Evolutionary conservation across 2,113 vertebrate species (phyloP), one percentile per base, ranked within the genome.

Genomic region (Brevimyrus niger): DNA sequence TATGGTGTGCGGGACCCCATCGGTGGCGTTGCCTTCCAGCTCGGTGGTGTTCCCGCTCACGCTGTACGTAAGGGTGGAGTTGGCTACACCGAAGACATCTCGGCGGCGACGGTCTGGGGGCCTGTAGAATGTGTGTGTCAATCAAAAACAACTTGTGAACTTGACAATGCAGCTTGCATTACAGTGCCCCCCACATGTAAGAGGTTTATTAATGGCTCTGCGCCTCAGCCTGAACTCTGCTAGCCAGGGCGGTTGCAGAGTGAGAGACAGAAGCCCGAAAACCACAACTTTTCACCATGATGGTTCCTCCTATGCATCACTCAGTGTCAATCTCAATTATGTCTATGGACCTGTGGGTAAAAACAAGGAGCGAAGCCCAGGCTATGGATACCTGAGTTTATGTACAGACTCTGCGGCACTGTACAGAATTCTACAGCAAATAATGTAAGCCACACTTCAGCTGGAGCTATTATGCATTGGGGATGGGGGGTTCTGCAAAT

Each of bases 71-170:
- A 96, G 61, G 0, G 97, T 98, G 87, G 94, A 91, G 89, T 99
- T 99, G 53, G 97, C 96, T 0, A 97, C 91, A 0, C 95, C 96
- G 35, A 95, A 95, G 88, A 98, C 80, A 0, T 99, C 98, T 90
- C 98, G 96, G 1, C 97, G 96, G 42, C 96, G 97, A 87, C 98
- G 95, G 82, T 98, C 97, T 0, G 96, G 97, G 86, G 96, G 96
- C 91, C 96, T 96, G 91, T 89, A 92, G 93, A 6, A 91, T 53
- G 91, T 0, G 87, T 1, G 23, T 0, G 51, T n/a, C n/a, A n/a
- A n/a, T 76, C 69, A 42, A 38, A 76, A 80, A 38, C 35, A 80
- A 80, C 35, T 35, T 80, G 19, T 19, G 4, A 15, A 80, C 27
- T 17, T 13, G 31, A 76, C 31, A 6, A 76, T 38, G 9, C 11